Percentiles rank a stretch among this genome's conserved stretches.
Conservation (phyloP, 1,140 invertebrate species). For the Heliconius hermathena region DNA sequence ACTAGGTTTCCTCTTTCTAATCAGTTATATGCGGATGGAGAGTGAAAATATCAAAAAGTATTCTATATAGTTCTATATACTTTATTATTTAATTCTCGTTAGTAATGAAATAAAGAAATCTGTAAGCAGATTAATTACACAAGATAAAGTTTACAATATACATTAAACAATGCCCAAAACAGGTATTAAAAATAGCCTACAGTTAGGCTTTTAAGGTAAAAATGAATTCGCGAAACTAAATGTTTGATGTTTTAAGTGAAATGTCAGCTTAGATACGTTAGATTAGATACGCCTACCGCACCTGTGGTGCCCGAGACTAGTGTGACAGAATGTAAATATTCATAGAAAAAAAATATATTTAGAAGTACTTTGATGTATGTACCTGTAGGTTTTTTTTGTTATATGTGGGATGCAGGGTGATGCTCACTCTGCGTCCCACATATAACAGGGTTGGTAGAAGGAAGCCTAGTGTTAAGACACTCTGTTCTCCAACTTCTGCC, state of each 20-base stretch:
- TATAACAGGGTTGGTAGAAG: too few relatives aligned
- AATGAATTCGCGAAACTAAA: constrained; percentile 7
- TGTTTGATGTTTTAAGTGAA: not conserved
- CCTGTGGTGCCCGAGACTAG: constrained; percentile 34
- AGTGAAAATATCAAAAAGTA: too few relatives aligned
- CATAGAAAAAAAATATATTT: not conserved
- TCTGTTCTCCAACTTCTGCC: too few relatives aligned
- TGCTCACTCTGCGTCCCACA: too few relatives aligned
- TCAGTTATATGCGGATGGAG: not conserved
- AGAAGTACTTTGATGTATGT: not conserved
- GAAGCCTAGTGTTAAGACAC: too few relatives aligned
- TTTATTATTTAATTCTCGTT: too few relatives aligned
- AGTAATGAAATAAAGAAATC: too few relatives aligned
- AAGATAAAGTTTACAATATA: not conserved
- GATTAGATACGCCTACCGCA: constrained; percentile 47
- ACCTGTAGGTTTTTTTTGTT: not conserved
- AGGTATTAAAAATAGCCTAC: not conserved
- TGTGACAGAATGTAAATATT: not conserved
- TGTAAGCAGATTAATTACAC: not conserved
- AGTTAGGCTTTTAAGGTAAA: constrained; percentile 11
- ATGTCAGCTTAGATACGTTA: constrained; percentile 30
- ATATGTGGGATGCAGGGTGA: too few relatives aligned
- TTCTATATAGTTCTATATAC: too few relatives aligned
- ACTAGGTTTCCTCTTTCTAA: not conserved
- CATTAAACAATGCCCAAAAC: not conserved